Percentiles rank a stretch among this genome's conserved stretches.
phyloP scores from a whole-genome alignment of 2,888 invertebrate species.

The Trimorus sp. region DNA sequence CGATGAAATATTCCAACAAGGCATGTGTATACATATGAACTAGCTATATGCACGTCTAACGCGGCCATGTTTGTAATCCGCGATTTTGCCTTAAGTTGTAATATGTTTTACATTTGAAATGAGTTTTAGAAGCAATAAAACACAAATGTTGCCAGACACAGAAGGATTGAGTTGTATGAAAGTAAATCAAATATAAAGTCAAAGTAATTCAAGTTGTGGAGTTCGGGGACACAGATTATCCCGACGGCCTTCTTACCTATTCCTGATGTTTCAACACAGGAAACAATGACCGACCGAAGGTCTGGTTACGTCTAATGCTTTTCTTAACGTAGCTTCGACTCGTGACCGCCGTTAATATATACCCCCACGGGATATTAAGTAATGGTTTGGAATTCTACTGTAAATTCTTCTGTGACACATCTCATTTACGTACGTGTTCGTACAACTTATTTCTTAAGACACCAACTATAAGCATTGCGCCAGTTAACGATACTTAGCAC shows the following conservation, averaged over 20 bases:
- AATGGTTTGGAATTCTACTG: slow-evolving; percentile 75
- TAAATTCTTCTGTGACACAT: slow-evolving; percentile 75
- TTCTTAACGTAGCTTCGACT: slow-evolving; percentile 73
- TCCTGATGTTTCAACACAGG: slow-evolving; percentile 26
- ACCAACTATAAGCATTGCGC: slow-evolving; percentile 21
- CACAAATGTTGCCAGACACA: slow-evolving; percentile 27
- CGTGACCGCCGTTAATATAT: slow-evolving; percentile 74
- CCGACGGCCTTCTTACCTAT: slow-evolving; percentile 28
- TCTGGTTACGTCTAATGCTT: slow-evolving; percentile 74
- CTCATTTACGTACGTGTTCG: slow-evolving; percentile 60
- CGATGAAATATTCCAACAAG: too few relatives aligned
- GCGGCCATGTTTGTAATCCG: slow-evolving; percentile 12
- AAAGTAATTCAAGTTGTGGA: slow-evolving; percentile 25
- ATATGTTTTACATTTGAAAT: slow-evolving; percentile 24
- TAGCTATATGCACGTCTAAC: too few relatives aligned
- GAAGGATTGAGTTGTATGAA: slow-evolving; percentile 34
- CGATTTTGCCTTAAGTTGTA: slow-evolving; percentile 19
- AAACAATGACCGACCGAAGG: slow-evolving; percentile 68
- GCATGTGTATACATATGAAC: too few relatives aligned
- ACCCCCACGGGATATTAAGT: slow-evolving; percentile 64
- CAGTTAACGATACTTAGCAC: slow-evolving; percentile 21
- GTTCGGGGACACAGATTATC: slow-evolving; percentile 31
- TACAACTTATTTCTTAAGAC: slow-evolving; percentile 29
- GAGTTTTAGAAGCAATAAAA: slow-evolving; percentile 24
- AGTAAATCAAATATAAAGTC: slow-evolving; percentile 33